A percentile compares a stretch with the other conserved stretches of the same genome.
Evolutionary conservation across 2,797 vertebrate genomes (phyloP).

Genomic region (Crenuchus spilurus): DNA sequence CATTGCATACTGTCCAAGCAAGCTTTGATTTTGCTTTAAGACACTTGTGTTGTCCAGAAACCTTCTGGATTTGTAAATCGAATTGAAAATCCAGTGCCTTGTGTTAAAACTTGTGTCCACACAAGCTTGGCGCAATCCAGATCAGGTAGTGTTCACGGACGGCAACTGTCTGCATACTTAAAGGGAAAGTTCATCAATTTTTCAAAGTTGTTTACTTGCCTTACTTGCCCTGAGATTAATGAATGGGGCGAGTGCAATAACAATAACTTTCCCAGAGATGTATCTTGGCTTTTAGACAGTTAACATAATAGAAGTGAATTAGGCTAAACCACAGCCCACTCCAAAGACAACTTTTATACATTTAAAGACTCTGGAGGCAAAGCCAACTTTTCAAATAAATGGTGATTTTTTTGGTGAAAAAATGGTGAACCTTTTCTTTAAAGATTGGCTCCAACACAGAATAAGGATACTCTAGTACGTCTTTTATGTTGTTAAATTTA

Average conservation of each 20-base stretch:
- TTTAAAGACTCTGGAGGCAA: neutral
- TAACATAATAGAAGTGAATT: conserved; percentile 7
- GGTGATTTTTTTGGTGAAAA: neutral
- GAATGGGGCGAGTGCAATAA: conserved; percentile 31
- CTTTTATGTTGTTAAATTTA: neutral
- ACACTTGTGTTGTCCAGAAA: conserved; percentile 54
- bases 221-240: conserved; percentile 21
- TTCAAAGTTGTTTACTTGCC: neutral
- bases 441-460: neutral
- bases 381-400: neutral
- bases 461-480: neutral
- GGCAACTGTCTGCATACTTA: conserved; percentile 57
- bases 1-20: conserved; percentile 5
- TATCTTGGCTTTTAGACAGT: neutral
- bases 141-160: conserved; percentile 72
- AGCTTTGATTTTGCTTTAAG: conserved; percentile 35
- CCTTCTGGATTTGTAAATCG: conserved; percentile 60
- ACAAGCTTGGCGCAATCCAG: conserved; percentile 50
- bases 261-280: conserved; percentile 8
- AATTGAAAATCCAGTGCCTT: conserved; percentile 76
- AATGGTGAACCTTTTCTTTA: conserved; percentile 10
- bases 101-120: conserved; percentile 62
- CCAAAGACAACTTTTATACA: neutral
- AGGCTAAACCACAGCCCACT: neutral
- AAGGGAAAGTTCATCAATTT: conserved; percentile 23